Percentiles rank a stretch among this genome's conserved stretches.
Conservation (phyloP, 2,888 invertebrate genomes). For the Eupithecia centaureata region DNA sequence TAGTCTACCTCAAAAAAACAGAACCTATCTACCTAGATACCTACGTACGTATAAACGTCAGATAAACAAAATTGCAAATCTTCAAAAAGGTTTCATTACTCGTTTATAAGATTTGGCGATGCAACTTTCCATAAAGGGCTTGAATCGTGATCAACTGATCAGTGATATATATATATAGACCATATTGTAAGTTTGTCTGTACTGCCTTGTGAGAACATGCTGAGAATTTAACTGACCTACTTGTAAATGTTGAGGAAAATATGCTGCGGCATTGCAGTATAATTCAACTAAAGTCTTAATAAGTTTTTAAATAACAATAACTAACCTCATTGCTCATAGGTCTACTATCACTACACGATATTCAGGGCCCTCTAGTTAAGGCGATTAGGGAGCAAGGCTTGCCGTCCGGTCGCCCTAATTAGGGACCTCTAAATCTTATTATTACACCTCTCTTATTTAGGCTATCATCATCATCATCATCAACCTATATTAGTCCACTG, state of each 20-base stretch:
- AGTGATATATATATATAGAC: neutral
- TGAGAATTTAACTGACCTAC: conserved; percentile 9
- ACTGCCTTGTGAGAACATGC: neutral
- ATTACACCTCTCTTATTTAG: no score
- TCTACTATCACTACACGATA: no score
- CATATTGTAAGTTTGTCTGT: neutral
- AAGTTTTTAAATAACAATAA: neutral
- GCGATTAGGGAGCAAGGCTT: no score
- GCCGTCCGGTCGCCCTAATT: no score
- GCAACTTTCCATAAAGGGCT: conserved; percentile 17
- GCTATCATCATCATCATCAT: no score
- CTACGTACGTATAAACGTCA: neutral
- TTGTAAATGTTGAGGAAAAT: conserved; percentile 8
- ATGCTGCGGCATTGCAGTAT: neutral
- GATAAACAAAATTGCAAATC: conserved; percentile 11
- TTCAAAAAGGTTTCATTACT: conserved; percentile 16
- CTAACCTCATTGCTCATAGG: neutral
- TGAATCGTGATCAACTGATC: conserved; percentile 7
- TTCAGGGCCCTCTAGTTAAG: no score
- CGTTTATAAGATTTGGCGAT: conserved; percentile 11
- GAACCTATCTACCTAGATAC: no score
- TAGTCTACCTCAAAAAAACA: no score
- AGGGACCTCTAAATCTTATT: no score
- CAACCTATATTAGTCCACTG: no score
- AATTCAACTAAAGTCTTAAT: neutral